Percentiles rank a stretch among this genome's conserved stretches.
These are phyloP conservation scores for Pseudocheirus occidentalis DNA, from an alignment of 2,797 vertebrate species.

Conservation along the genomic window DNA sequence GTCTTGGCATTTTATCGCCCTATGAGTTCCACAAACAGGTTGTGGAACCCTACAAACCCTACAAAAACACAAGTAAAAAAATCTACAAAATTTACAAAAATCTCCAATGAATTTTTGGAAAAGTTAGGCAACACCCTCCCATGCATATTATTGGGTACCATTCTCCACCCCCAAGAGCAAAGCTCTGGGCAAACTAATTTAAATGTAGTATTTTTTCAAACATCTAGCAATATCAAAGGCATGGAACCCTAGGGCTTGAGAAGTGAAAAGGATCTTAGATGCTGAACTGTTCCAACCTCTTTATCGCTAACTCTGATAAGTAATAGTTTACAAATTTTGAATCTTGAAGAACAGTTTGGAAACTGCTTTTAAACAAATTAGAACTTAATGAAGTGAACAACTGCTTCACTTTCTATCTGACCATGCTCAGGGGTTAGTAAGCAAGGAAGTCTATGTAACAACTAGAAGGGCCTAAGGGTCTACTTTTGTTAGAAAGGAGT, in stretches of 20 bases:
- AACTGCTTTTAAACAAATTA: not conserved
- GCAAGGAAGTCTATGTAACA: not conserved
- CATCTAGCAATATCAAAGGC: not conserved
- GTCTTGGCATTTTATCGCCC: not conserved
- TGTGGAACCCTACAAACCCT: too few species aligned
- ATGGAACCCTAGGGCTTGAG: not conserved
- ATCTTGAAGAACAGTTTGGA: not conserved
- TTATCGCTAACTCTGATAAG: not conserved
- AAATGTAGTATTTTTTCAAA: constrained; percentile 16
- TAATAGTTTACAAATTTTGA: not conserved
- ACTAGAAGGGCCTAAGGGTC: not conserved
- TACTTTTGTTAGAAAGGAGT: not conserved
- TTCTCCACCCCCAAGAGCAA: not conserved
- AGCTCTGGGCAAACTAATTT: constrained; percentile 65
- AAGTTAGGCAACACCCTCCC: not conserved
- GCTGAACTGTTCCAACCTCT: not conserved
- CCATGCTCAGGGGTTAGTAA: not conserved
- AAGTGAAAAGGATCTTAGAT: not conserved
- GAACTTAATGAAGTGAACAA: not conserved
- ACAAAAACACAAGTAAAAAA: not conserved
- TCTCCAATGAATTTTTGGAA: not conserved
- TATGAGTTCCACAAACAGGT: not conserved
- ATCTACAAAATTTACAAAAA: too few species aligned
- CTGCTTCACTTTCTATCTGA: not conserved
- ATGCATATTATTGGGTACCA: not conserved